Evolutionary conservation across 2,888 invertebrate genomes (phyloP), one percentile per base, ranked within the genome.

Genomic region (Thereva unica): DNA sequence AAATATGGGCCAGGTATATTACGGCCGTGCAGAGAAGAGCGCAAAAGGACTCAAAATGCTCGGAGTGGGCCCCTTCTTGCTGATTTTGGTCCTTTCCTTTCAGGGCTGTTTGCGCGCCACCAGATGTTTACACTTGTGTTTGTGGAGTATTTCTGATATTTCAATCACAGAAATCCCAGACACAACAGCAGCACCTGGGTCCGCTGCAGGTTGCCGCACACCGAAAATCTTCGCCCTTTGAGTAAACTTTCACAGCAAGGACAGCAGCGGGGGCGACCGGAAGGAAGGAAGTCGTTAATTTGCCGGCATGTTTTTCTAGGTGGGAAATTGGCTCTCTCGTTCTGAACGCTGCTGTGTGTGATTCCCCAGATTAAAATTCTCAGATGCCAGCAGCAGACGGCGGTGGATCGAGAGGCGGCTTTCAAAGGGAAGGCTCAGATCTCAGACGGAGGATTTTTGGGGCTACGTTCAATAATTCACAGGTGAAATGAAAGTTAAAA

Each of bases 281-380:
- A 9, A 9, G 66, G 67, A 68, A 68, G 68, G 68, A 68, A 68
- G 64, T 67, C 67, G 67, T 68, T 68, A 68, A 68, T 68, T 68
- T 64, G 52, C 44, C 52, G 64, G 63, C 66, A 64, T 68, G 68
- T 66, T 53, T 68, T 68, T 56, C 64, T 66, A 66, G 66, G 53
- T 52, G 38, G 64, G 50, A 63, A 68, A 66, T 66, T 57, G 23
- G 57, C 56, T 66, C 61, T 56, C 50, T 41, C 12, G 37, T 8
- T n/a, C n/a, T n/a, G n/a, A n/a, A n/a, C n/a, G n/a, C n/a, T n/a
- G n/a, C n/a, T n/a, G n/a, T n/a, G n/a, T n/a, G n/a, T 35, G 61
- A 68, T 66, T 68, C 66, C 68, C 55, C 5, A 52, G 68, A 68
- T 49, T 61, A 50, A 61, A 37, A 49, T 42, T 10, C 53, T 42